A percentile compares a stretch with the other conserved stretches of the same genome.
Evolutionary conservation across 2,113 vertebrate genomes (phyloP).

Genomic region (Caranx melampygus): DNA sequence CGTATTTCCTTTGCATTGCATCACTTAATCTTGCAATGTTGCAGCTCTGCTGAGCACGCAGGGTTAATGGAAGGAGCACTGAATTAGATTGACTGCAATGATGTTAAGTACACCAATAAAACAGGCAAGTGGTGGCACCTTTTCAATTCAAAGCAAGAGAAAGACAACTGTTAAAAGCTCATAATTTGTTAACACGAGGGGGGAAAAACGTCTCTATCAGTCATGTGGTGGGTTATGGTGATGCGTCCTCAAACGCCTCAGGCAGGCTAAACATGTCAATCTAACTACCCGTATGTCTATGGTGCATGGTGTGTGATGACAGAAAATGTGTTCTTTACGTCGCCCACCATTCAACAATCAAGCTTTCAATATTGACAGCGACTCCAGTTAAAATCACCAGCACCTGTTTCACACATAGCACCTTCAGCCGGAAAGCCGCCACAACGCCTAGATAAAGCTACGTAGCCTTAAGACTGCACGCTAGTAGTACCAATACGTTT

Average conservation of each 20-base stretch:
- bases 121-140: neutral
- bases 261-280: neutral
- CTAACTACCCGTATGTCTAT: neutral
- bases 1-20: too few species aligned
- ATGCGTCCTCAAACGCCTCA: neutral
- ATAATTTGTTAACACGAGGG: too few species aligned
- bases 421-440: neutral
- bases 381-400: neutral
- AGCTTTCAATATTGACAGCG: neutral
- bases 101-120: neutral
- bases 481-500: slow-evolving; percentile 24
- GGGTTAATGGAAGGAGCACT: neutral
- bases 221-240: neutral
- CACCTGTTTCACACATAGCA: neutral
- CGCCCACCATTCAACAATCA: too few species aligned
- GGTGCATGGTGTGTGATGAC: neutral
- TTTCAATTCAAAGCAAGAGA: neutral
- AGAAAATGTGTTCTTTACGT: neutral
- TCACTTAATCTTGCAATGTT: neutral
- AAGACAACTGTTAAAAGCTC: too few species aligned
- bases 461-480: slow-evolving; percentile 19
- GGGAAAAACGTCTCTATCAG: neutral
- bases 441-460: neutral
- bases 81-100: neutral
- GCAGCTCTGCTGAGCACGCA: neutral